phyloP scores from a whole-genome alignment of 1,140 invertebrate species.

The Luehdorfia chinensis region DNA sequence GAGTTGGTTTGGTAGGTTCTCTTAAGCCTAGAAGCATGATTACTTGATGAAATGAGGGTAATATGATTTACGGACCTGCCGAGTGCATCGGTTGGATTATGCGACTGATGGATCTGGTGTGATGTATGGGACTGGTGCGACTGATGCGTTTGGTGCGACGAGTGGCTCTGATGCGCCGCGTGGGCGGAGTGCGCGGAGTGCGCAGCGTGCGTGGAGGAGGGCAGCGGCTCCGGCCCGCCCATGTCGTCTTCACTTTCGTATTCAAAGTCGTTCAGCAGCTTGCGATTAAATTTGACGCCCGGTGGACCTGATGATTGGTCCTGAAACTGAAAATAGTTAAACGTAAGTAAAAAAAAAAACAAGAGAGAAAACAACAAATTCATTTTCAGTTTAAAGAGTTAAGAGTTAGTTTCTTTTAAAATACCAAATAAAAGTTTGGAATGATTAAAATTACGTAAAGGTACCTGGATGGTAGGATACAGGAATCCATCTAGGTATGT shows the following conservation, averaged over 20 bases:
- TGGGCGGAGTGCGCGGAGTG: conserved; percentile 19
- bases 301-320: conserved; percentile 46
- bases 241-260: conserved; percentile 72
- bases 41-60: too few species aligned
- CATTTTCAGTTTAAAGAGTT: too few species aligned
- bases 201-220: conserved; percentile 22
- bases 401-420: too few species aligned
- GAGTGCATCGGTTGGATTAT: conserved; percentile 58
- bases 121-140: conserved; percentile 14
- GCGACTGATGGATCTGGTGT: conserved; percentile 23
- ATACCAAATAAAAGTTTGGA: too few species aligned
- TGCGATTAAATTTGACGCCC: conserved; percentile 64
- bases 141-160: conserved; percentile 23
- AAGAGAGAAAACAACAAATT: too few species aligned
- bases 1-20: too few species aligned
- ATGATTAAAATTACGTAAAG: too few species aligned
- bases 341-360: not conserved
- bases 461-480: too few species aligned
- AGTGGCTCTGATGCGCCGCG: conserved; percentile 17
- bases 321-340: conserved; percentile 52
- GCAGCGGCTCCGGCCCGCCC: conserved; percentile 24
- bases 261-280: conserved; percentile 72
- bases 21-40: too few species aligned
- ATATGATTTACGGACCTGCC: conserved; percentile 62
- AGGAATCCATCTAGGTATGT: too few species aligned